A percentile compares a stretch with the other conserved stretches of the same genome.
These are phyloP conservation scores for Myathropa florea DNA, from an alignment of 2,888 invertebrate genomes.

Conservation along the genomic window DNA sequence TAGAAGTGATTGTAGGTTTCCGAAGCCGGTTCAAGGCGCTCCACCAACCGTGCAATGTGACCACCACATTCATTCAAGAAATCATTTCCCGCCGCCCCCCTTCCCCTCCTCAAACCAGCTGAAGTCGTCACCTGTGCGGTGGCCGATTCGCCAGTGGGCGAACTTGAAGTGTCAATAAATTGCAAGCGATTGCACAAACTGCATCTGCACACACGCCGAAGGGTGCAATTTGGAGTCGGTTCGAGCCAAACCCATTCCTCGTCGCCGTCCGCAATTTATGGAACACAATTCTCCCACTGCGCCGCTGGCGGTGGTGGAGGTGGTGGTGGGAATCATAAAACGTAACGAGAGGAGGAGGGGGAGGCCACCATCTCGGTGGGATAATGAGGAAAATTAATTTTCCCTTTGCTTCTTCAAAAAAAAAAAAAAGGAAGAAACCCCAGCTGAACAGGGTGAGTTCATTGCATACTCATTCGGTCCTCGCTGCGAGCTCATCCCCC, in stretches of 20 bases:
- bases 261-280: neutral
- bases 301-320: neutral
- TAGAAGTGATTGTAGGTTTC: constrained; percentile 33
- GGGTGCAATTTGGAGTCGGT: constrained; percentile 18
- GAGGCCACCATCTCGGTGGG: neutral
- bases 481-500: neutral
- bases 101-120: neutral
- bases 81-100: neutral
- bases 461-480: neutral
- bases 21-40: constrained; percentile 37
- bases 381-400: constrained; percentile 52
- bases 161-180: constrained; percentile 57
- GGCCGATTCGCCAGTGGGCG: constrained; percentile 38
- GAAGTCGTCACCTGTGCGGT: constrained; percentile 26
- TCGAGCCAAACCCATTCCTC: neutral
- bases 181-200: constrained; percentile 47
- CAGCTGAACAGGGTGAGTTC: constrained; percentile 1
- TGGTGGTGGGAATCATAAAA: neutral
- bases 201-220: constrained; percentile 2
- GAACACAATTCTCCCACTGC: neutral
- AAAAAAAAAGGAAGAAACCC: too few species aligned
- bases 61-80: constrained; percentile 55
- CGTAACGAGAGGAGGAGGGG: neutral
- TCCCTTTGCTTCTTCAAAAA: constrained; percentile 6
- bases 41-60: neutral